Evolutionary conservation across 2,113 vertebrate species (phyloP).

Genomic region (Actenoides lindsayi): DNA sequence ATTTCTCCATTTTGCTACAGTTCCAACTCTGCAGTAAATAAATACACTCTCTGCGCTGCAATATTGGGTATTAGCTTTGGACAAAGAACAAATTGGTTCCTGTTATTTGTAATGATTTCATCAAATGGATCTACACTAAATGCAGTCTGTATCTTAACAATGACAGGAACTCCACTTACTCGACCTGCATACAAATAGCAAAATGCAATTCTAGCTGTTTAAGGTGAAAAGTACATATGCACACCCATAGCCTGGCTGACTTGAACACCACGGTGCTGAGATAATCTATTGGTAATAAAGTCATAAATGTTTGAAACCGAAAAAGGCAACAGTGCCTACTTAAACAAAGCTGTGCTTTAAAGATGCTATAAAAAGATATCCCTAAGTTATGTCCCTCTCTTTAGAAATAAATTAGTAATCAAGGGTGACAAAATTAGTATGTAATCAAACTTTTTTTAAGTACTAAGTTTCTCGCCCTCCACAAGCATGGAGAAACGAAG

Average conservation of each 20-base stretch:
- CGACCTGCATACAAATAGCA: neutral
- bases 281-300: neutral
- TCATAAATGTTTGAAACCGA: fast-evolving
- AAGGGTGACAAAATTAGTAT: neutral
- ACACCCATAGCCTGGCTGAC: neutral
- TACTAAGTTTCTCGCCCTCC: neutral
- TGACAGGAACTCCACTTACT: neutral
- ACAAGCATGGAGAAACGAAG: fast-evolving
- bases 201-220: neutral
- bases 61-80: neutral
- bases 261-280: fast-evolving
- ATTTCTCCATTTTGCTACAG: neutral
- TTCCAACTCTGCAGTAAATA: neutral
- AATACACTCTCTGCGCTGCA: neutral
- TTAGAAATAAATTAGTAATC: neutral
- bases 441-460: neutral
- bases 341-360: neutral
- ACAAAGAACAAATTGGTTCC: neutral
- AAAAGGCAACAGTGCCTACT: neutral
- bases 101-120: neutral
- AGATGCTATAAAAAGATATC: neutral
- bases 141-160: neutral
- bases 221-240: neutral
- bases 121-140: neutral
- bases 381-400: neutral